Percentiles rank a stretch among this genome's conserved stretches.
Evolutionary conservation across 2,797 vertebrate genomes (phyloP).

Genomic region (Chelon auratus): DNA sequence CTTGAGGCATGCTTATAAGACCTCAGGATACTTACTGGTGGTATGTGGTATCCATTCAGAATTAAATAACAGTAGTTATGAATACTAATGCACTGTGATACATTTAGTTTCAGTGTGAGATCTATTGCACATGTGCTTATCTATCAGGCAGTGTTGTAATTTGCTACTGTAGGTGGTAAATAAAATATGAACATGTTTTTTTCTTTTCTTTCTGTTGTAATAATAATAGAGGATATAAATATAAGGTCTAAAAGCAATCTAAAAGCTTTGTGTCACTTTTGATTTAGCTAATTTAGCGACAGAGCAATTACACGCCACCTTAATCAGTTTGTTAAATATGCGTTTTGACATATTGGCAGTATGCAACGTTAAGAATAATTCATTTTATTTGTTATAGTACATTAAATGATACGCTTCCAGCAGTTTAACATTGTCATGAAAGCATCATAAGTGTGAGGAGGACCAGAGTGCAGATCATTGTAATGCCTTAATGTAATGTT

Average conservation of each 20-base stretch:
- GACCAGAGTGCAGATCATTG: neutral
- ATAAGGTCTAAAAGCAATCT: neutral
- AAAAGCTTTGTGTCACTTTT: neutral
- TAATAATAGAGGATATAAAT: neutral
- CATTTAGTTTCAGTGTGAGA: conserved; percentile 10
- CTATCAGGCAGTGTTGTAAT: neutral
- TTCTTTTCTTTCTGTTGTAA: conserved; percentile 16
- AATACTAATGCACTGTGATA: neutral
- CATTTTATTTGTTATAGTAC: neutral
- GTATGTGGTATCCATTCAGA: conserved; percentile 10
- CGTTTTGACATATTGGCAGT: conserved; percentile 8
- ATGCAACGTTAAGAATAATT: conserved; percentile 12
- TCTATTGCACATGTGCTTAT: neutral
- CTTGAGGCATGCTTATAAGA: conserved; percentile 13
- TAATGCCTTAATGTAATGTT: neutral
- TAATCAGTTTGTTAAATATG: conserved; percentile 11
- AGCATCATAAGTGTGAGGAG: conserved; percentile 1
- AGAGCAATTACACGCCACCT: neutral
- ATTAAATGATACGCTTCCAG: conserved; percentile 5
- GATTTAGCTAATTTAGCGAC: neutral
- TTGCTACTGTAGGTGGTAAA: neutral
- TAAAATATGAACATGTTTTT: conserved; percentile 2
- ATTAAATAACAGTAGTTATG: conserved; percentile 1
- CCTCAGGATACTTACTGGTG: conserved; percentile 26
- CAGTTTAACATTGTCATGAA: neutral